Evolutionary conservation across 2,113 vertebrate genomes (phyloP), one percentile per base, ranked within the genome.

Genomic region (Cheirogaleus medius): DNA sequence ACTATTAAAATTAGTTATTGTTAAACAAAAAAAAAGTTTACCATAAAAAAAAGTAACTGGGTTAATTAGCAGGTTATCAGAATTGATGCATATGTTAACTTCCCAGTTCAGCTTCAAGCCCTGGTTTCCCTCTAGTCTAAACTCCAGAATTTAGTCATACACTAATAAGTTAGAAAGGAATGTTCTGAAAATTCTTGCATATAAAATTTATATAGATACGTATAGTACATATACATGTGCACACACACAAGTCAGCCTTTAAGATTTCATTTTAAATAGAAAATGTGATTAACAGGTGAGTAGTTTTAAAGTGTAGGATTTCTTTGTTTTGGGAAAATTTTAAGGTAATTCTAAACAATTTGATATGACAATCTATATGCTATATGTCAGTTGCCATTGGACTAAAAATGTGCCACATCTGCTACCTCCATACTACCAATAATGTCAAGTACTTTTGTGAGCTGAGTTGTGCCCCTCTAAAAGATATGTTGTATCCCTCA

Each of bases 201-300:
- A 20, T 27, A 76, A 95, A 82, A 78, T 18, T 7, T 14, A 78
- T 9, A 5, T 42, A 76, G 8, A 68, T 39, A n/a, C 21, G 58
- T 4, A 13, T 10, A 68, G 0, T 37, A 4, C 4, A 15, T 20
- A 34, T 8, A 44, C 29, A 27, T 12, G 1, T 37, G 4, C 8
- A 15, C 29, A 34, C 12, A n/a, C 39, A 27, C 17, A 66, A 54
- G 52, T 63, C n/a, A 66, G 32, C 5, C 37, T 64, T 54, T 56
- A 34, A 44, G 56, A 11, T 29, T 84, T 54, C 76, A 64, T 74
- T 66, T 91, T 78, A 78, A 91, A 58, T 29, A 7, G 3, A 71
- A 97, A 84, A 60, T 83, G 23, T 52, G 64, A 87, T 77, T 69
- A 88, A 0, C 21, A 86, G 2, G 18, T 54, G 27, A 27, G 7